Evolutionary conservation across 2,888 invertebrate species (phyloP).

Genomic region (Augochlorella aurata): DNA sequence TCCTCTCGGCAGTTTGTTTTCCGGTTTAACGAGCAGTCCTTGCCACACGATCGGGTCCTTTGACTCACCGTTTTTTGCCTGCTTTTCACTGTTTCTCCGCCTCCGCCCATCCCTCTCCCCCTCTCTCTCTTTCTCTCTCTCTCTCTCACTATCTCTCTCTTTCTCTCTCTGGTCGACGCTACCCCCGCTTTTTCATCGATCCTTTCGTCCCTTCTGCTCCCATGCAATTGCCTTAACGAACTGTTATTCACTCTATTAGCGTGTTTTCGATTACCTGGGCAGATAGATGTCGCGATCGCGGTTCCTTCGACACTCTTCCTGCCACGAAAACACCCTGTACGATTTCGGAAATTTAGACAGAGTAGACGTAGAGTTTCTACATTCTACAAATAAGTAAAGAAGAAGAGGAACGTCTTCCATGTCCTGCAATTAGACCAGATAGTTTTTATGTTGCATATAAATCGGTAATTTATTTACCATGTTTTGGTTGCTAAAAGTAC

Average conservation of each 20-base stretch:
- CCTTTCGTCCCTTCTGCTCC: slow-evolving; percentile 37
- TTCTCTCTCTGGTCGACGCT: background rate
- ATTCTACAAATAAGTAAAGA: no score
- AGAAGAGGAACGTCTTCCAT: no score
- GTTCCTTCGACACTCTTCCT: no score
- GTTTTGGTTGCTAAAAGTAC: background rate
- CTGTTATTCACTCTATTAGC: slow-evolving; percentile 36
- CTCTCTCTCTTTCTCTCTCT: background rate
- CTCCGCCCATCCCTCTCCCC: slow-evolving; percentile 5
- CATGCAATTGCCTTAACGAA: slow-evolving; percentile 53
- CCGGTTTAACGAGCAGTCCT: slow-evolving; percentile 69
- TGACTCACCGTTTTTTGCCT: slow-evolving; percentile 53
- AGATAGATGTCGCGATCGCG: background rate
- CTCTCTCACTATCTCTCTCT: background rate
- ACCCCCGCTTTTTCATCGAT: slow-evolving; percentile 21
- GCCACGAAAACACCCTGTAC: no score
- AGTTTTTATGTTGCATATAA: no score
- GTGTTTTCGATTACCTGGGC: slow-evolving; percentile 40
- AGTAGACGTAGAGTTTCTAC: no score
- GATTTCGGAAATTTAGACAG: no score
- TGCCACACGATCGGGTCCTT: slow-evolving; percentile 68
- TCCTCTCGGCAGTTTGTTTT: slow-evolving; percentile 65
- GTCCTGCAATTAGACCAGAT: no score
- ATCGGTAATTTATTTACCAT: no score
- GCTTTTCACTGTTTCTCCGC: slow-evolving; percentile 36